Base-by-base conservation (phyloP, 2,113 vertebrate genomes). In the Cheirogaleus medius region DNA sequence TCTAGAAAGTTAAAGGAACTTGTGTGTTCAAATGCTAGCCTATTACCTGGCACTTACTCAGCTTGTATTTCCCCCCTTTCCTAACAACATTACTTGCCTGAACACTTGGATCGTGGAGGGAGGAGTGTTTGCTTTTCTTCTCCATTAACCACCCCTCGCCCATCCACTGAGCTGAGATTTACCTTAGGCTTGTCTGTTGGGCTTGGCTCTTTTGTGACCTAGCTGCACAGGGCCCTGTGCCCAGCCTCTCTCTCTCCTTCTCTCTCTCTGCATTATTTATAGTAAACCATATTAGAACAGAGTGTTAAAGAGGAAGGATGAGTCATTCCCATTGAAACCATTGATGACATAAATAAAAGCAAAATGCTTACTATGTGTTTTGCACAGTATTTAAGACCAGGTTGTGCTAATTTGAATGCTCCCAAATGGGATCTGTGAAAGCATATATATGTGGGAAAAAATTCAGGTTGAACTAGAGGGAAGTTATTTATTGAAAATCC, bases 241-340 rank as follows among this genome's bases (percentile, higher is more conserved):
- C 91, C 2, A 0, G 8, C 7, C 60, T 5, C 60, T 9, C 58
- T 60, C 58, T 60, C 10, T 29, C 60, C 91, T 89, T 29, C 25
- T 3, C 23, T 27, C 83, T 74, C 91, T 6, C 20, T 27, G 13
- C 93, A 95, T 97, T 98, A 98, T 99, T 99, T 98, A 98, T 98
- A 98, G 98, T 98, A 98, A 98, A 98, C 97, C 95, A 95, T 98
- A 97, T 98, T 98, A 98, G 98, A 97, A 98, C 97, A 97, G 95
- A 92, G 97, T 8, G 90, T 97, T 97, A 96, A 98, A 96, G 97
- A 98, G 98, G 98, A 98, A 97, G 98, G 1, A 78, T 99, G 98
- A 99, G 98, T 99, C 98, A 99, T 98, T 86, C 97, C 96, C 97
- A 98, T 98, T 97, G 98, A 98, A 98, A 97, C 98, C 97, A 29